These are phyloP conservation scores for Huso huso DNA, from an alignment of 2,797 vertebrate genomes.

Conservation along the genomic window DNA sequence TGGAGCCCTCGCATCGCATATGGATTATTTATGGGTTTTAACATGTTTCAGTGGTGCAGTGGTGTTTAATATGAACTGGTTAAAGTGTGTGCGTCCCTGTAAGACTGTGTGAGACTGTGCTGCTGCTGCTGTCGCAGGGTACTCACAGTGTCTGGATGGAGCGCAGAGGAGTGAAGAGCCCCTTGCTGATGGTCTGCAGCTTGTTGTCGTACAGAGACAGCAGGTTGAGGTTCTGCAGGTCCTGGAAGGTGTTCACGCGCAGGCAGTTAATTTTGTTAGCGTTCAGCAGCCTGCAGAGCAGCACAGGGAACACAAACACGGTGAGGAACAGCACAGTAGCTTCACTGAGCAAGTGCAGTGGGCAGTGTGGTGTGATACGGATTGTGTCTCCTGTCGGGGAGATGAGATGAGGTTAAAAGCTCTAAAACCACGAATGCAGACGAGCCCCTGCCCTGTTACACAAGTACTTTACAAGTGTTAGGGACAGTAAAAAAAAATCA, in stretches of 20 bases:
- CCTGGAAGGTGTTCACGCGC: slow-evolving; percentile 93
- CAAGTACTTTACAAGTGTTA: no score
- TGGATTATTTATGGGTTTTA: no score
- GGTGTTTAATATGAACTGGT: slow-evolving; percentile 16
- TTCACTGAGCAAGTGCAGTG: no score
- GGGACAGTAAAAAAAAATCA: no score
- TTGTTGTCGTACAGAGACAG: slow-evolving; percentile 97
- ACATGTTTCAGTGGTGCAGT: not conserved
- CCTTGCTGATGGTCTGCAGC: slow-evolving; percentile 92
- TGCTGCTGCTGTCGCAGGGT: slow-evolving; percentile 17
- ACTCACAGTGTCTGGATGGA: slow-evolving; percentile 95
- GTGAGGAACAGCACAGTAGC: no score
- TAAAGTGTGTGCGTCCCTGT: not conserved
- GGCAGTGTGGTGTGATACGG: no score
- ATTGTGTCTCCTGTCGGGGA: no score
- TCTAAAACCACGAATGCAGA: no score
- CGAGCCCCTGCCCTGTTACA: no score
- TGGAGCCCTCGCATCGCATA: no score
- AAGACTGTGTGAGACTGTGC: not conserved
- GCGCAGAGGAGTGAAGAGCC: slow-evolving; percentile 84
- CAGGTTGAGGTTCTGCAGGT: slow-evolving; percentile 91
- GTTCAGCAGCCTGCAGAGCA: slow-evolving; percentile 76
- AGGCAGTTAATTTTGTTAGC: slow-evolving; percentile 98
- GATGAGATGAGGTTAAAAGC: no score
- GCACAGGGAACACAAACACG: no score